A percentile compares a stretch with the other conserved stretches of the same genome.
These are phyloP conservation scores for Elanoides forficatus DNA, from an alignment of 2,113 vertebrate genomes.

Conservation along the genomic window DNA sequence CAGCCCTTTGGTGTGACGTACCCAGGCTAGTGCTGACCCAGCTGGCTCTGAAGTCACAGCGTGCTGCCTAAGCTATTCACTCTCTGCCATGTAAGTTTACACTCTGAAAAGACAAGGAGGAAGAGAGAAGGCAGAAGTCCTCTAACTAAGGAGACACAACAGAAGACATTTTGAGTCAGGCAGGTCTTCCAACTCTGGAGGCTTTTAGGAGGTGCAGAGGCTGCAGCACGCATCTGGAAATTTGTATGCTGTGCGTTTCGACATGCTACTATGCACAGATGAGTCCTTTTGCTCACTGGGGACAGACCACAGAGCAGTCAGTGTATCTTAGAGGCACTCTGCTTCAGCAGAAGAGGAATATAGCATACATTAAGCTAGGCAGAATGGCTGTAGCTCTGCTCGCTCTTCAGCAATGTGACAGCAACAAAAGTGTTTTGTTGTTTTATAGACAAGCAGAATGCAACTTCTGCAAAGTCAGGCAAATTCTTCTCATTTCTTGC, in stretches of 20 bases:
- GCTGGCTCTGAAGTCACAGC: neutral
- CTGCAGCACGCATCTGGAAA: neutral
- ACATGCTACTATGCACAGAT: rapidly evolving
- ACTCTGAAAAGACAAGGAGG: neutral
- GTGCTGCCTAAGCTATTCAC: neutral
- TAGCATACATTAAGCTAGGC: neutral
- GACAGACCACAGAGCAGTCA: neutral
- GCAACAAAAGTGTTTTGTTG: neutral
- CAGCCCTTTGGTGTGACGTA: neutral
- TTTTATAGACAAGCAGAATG: neutral
- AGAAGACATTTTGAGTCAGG: neutral
- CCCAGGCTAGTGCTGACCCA: neutral
- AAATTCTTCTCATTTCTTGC: neutral
- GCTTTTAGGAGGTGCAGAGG: neutral
- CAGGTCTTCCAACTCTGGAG: neutral
- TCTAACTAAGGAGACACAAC: neutral
- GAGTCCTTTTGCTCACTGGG: neutral
- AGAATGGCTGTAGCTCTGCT: neutral
- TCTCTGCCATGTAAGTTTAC: neutral
- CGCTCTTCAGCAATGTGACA: neutral
- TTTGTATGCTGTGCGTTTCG: neutral
- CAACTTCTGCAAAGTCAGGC: neutral
- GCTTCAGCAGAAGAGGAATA: neutral
- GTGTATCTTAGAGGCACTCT: neutral
- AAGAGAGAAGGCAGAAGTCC: neutral